Conservation (phyloP, 2,888 invertebrate genomes). For the Tethea ocularis region DNA sequence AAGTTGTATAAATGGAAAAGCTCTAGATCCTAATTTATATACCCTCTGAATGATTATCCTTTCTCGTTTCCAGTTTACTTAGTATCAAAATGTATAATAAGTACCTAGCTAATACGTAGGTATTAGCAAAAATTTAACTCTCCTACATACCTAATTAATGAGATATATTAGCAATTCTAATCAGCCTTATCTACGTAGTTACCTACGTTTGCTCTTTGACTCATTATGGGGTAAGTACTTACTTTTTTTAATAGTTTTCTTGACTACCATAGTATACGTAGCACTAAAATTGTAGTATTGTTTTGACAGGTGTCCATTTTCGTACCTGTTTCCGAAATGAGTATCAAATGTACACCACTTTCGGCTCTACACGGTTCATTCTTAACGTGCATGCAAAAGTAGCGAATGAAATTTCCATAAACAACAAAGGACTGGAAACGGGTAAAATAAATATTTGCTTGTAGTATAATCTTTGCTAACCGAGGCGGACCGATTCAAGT, state of each 20-base stretch:
- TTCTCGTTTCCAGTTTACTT: background rate
- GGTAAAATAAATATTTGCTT: constrained; percentile 8
- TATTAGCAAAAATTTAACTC: background rate
- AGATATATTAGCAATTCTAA: too few species aligned
- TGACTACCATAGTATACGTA: background rate
- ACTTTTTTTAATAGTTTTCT: background rate
- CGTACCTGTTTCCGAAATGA: background rate
- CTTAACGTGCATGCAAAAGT: background rate
- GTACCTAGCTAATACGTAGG: too few species aligned
- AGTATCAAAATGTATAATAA: background rate
- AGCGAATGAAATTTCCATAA: background rate
- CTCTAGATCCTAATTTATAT: background rate
- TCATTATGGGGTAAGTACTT: too few species aligned
- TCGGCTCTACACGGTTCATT: background rate
- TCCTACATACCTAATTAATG: background rate
- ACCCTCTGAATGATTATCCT: background rate
- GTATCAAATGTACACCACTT: background rate
- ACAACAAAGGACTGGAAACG: background rate
- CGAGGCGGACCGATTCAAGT: constrained; percentile 8
- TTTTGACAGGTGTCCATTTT: background rate
- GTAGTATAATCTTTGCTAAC: constrained; percentile 4
- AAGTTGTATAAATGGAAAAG: background rate
- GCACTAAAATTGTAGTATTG: background rate
- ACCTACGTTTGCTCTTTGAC: background rate
- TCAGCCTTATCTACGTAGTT: background rate